Evolutionary conservation across 2,888 invertebrate genomes (phyloP), one percentile per base, ranked within the genome.

Genomic region (Aleiodes alternator): DNA sequence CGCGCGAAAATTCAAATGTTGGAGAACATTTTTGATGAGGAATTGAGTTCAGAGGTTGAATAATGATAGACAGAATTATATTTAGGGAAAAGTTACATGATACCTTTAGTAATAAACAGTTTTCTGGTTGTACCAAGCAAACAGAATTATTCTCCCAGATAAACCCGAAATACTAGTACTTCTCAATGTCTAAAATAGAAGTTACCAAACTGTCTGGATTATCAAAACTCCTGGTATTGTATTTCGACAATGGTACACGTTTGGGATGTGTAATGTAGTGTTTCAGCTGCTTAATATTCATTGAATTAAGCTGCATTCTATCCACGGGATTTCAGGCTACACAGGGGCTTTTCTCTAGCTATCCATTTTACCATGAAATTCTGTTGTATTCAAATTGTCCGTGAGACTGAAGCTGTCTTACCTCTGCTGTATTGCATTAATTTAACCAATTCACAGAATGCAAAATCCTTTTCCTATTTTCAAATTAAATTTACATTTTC

Each of bases 231-330:
- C 38, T 48, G 16, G 48, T 48, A 64, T 64, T 48, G 64, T 64
- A 64, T 64, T 64, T 48, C 64, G n/a, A 23, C 7, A 56, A 11
- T 48, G n/a, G 16, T 43, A 48, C 48, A 14, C 64, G 23, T 64
- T 48, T 5, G 43, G 64, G 61, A 61, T 61, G 61, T 48, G 64
- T 64, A 64, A 64, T 64, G 61, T 66, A 71, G 72, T 61, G 59
- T 70, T 29, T 34, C 34, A 6, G 59, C 74, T 78, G 76, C 77
- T 82, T 82, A 80, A 82, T 82, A 82, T 82, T 81, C 82, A 82
- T 81, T 74, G 80, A 81, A 76, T 79, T 76, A 72, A 78, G 34
- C 76, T 77, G 77, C 74, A 77, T 71, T 75, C 73, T 66, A 50
- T 72, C 59, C 72, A 70, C 48, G 69, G 56, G 69, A 34, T 34